These are phyloP conservation scores for Cyrtodaria siliqua DNA, from an alignment of 2,888 invertebrate genomes.

Conservation along the genomic window DNA sequence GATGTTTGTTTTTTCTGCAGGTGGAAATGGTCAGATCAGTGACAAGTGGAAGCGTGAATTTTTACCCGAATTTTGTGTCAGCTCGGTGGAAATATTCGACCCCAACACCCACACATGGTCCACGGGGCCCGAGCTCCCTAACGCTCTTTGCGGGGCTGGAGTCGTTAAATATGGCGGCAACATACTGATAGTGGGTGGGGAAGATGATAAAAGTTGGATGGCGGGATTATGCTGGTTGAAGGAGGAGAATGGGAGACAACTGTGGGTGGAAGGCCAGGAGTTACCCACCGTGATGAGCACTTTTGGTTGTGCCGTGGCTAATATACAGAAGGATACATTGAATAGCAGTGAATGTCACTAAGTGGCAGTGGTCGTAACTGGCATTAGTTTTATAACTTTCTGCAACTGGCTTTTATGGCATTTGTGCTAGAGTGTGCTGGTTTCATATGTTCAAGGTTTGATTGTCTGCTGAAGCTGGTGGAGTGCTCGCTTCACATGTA, in stretches of 20 bases:
- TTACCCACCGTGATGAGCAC: slow-evolving; percentile 84
- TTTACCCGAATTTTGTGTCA: slow-evolving; percentile 83
- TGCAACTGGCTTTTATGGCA: too few species aligned
- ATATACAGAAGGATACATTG: slow-evolving; percentile 75
- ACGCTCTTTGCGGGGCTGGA: slow-evolving; percentile 84
- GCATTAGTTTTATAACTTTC: too few species aligned
- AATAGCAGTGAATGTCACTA: too few species aligned
- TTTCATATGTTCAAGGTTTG: too few species aligned
- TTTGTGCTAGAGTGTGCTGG: too few species aligned
- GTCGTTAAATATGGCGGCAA: slow-evolving; percentile 82
- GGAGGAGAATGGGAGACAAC: slow-evolving; percentile 74
- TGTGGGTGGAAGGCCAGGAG: slow-evolving; percentile 84
- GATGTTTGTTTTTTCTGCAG: slow-evolving; percentile 65
- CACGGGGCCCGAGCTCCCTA: slow-evolving; percentile 83
- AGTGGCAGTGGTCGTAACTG: too few species aligned
- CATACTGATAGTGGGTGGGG: slow-evolving; percentile 83
- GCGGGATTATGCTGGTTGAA: slow-evolving; percentile 83
- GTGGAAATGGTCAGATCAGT: slow-evolving; percentile 83
- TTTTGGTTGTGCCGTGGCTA: slow-evolving; percentile 84
- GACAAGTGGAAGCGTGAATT: slow-evolving; percentile 84
- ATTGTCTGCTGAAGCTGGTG: too few species aligned
- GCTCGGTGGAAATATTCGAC: slow-evolving; percentile 83
- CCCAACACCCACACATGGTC: slow-evolving; percentile 78
- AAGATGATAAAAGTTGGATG: slow-evolving; percentile 85
- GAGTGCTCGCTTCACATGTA: too few species aligned